Evolutionary conservation across 2,113 vertebrate species (phyloP).

Genomic region (Tiliqua scincoides): DNA sequence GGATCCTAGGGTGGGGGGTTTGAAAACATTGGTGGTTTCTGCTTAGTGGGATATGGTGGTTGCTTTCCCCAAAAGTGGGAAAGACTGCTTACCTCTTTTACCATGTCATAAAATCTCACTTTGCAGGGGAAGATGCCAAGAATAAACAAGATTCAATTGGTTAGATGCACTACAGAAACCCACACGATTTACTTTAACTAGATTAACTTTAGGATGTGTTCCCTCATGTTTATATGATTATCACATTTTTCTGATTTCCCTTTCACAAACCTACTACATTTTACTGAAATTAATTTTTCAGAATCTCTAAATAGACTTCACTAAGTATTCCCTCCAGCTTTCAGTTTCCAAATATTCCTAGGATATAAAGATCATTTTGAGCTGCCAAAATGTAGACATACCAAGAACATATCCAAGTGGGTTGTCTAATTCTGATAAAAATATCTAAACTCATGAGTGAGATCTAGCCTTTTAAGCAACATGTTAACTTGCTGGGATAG

Average conservation of each 20-base stretch:
- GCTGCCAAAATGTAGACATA: neutral
- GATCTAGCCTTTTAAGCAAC: constrained; percentile 19
- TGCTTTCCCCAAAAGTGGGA: neutral
- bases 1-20: neutral
- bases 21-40: neutral
- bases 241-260: too few species aligned
- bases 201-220: too few species aligned
- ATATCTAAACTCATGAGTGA: neutral
- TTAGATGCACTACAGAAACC: neutral
- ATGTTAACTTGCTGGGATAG: too few species aligned
- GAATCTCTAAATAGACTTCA: constrained; percentile 1
- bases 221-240: too few species aligned
- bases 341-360: neutral
- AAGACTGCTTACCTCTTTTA: neutral
- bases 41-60: neutral
- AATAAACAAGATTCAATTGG: neutral
- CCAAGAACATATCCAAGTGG: constrained; percentile 2
- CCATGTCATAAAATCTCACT: neutral
- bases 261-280: neutral
- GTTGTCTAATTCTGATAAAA: constrained; percentile 31
- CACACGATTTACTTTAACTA: neutral
- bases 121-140: neutral
- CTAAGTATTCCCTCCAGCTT: neutral
- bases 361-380: constrained; percentile 1
- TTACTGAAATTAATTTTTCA: constrained; percentile 28